Evolutionary conservation across 2,113 vertebrate genomes (phyloP), one percentile per base, ranked within the genome.

Genomic region (Rhea americana): DNA sequence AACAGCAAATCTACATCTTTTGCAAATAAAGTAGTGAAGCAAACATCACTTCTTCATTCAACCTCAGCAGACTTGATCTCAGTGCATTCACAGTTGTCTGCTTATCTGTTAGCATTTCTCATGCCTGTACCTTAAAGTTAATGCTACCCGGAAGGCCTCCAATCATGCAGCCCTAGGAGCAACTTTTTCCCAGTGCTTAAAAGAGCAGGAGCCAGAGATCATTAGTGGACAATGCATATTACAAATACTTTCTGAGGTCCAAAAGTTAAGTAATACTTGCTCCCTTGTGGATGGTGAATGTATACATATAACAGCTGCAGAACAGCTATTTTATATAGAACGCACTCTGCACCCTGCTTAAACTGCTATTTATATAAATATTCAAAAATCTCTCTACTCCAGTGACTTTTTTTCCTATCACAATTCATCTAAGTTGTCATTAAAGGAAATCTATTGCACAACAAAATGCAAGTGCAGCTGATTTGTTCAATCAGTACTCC

Each of bases 351-450:
- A 71, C 58, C 16, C 51, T 93, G 84, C 47, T 71, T 72, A 84
- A 90, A 21, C 9, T 41, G 51, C 43, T 82, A 58, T 62, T 91
- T 95, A 95, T 71, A 93, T 89, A 82, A 91, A 53, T 9, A 65
- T 58, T n/a, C 0, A 24, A 21, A 55, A 51, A 72, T 63, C 14
- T 9, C 43, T 75, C 75, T 41, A n/a, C 41, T 82, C 65, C 82
- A 78, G 45, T 48, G 47, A 82, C 35, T 71, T 18, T 73, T 79
- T 61, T 80, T 62, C 80, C 80, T 22, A 90, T 45, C 71, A 84
- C 48, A 89, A 65, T 45, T 87, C 2, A 8, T 76, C 48, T 61
- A 67, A 6, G 7, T 50, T 72, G 18, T 87, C 91, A 80, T 85
- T 68, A 51, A 39, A 28, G 24, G 20, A 20, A 75, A 32, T 16